A percentile compares a stretch with the other conserved stretches of the same genome.
phyloP scores from a whole-genome alignment of 2,113 vertebrate genomes.

The Lycocorax pyrrhopterus region DNA sequence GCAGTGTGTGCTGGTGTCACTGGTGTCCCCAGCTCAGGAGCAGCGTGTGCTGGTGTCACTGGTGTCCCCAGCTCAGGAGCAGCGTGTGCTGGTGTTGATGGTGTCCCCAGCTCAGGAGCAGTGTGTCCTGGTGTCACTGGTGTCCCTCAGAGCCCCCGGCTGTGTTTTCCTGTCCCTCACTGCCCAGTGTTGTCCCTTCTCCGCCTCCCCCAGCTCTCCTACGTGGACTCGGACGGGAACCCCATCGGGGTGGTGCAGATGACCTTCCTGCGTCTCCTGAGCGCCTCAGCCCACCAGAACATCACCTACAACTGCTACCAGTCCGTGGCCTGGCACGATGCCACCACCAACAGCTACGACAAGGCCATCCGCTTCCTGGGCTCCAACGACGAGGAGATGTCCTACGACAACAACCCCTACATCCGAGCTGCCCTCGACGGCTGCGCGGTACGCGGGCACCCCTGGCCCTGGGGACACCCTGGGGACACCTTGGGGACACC shows the following conservation, averaged over 20 bases:
- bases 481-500: background rate
- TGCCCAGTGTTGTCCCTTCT: background rate
- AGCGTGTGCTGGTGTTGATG: background rate
- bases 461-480: background rate
- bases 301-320: constrained; percentile 97
- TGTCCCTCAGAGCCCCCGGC: background rate
- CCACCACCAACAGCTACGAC: constrained; percentile 83
- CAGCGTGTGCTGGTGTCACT: background rate
- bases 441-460: constrained; percentile 83
- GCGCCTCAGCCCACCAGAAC: constrained; percentile 90
- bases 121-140: background rate
- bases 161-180: fast-evolving
- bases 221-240: constrained; percentile 89
- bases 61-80: background rate
- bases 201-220: constrained; percentile 80
- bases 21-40: background rate
- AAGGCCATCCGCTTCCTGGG: constrained; percentile 97
- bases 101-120: background rate
- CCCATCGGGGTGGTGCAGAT: constrained; percentile 97
- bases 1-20: background rate
- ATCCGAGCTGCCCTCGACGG: constrained; percentile 85
- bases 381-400: constrained; percentile 98
- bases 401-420: constrained; percentile 95
- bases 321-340: constrained; percentile 92
- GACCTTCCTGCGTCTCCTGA: constrained; percentile 94